Base-by-base conservation (phyloP, 2,113 vertebrate genomes). In the Mustela lutreola region DNA sequence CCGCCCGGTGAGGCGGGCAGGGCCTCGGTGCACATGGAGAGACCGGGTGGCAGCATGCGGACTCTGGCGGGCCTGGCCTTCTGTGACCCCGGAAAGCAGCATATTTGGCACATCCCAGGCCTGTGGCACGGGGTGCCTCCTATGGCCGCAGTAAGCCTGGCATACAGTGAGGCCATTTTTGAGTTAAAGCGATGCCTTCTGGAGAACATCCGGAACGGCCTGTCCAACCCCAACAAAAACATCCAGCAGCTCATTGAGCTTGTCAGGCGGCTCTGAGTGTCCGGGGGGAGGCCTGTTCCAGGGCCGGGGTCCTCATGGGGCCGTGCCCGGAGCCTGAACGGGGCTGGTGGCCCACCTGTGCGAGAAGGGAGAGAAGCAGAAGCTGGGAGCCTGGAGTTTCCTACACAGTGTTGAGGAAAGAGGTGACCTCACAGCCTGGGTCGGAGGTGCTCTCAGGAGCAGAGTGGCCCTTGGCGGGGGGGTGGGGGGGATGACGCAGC, bases 11-110 rank as follows among this genome's bases (percentile, higher is more conserved):
- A 99, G 5, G 98, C 98, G 98, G 98, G 98, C 24, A 97, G 97
- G 71, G 98, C 98, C 9, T 98, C 98, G 24, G 98, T 98, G 19
- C 99, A 97, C 16, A 98, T 98, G 98, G 99, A 99, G 90, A 98
- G 98, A 15, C 99, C 98, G 91, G 98, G 91, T 0, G 28, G 82
- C 4, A 4, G 81, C 94, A 78, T 96, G 26, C 97, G 95, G 95
- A 95, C 79, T 1, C 96, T 97, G 81, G 97, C 92, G 0, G 97
- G 98, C n/a, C 79, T 94, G 90, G 93, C 91, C 14, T 97, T 98
- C n/a, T 97, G 95, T 0, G 93, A 98, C 82, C 98, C 96, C 0
- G 96, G 97, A 94, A 97, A 89, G 75, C 98, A 95, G 48, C 97
- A 98, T 2, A 70, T 97, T 12, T 98, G 98, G 98, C 98, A 98